Evolutionary conservation across 2,113 vertebrate species (phyloP), one percentile per base, ranked within the genome.

Genomic region (Thalassoma bifasciatum): DNA sequence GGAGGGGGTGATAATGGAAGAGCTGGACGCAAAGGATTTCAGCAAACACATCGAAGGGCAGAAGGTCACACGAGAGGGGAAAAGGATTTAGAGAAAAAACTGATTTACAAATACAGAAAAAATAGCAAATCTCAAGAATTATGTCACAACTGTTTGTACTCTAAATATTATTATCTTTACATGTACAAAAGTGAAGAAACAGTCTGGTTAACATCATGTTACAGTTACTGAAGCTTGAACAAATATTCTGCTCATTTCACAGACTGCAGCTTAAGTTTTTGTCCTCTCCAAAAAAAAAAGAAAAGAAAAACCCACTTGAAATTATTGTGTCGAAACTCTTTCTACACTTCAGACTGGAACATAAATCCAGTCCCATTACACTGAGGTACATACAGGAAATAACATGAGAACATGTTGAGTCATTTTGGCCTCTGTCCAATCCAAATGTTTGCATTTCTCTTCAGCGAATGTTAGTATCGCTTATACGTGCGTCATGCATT

Each of bases 321-420:
- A 50, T 54, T 6, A 17, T 14, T 19, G 26, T 36, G 3, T 44
- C 40, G n/a, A 51, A 44, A 30, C 23, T 24, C 36, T 24, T 63
- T 46, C 17, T 46, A 40, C 17, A 44, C 37, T 34, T 10, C 5
- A 63, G 16, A 46, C 38, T 9, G 37, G 21, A 12, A 44, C 38
- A 66, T 57, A 54, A 63, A 66, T 74, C 60, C 61, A 21, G 13
- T 40, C 12, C 13, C 7, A 22, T 36, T 38, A 40, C 9, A 52
- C 8, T 19, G 46, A 70, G 65, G 44, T 34, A 17, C 40, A 56
- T n/a, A 53, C 2, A 38, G 46, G n/a, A 0, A 73, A 64, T 59
- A 11, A 9, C 14, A 17, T 52, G 0, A 17, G 17, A 19, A 5
- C 12, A 36, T 50, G 5, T 46, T 44, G 14, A 16, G 42, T 16